Conservation (phyloP, 2,113 vertebrate species). For the Genyomyrus donnyi region DNA sequence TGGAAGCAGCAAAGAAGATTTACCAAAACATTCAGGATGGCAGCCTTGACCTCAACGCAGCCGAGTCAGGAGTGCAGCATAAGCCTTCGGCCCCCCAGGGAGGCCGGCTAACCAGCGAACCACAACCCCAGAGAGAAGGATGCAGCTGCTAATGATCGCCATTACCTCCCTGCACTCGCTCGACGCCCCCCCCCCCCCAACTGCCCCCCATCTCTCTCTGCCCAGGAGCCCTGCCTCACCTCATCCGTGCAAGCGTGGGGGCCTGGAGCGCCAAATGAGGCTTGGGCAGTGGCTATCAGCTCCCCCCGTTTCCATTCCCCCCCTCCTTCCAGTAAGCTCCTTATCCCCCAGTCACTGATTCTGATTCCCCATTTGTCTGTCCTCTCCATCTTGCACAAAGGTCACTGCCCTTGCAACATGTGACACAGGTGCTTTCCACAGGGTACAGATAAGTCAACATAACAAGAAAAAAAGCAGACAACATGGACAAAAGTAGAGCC, state of each 20-base stretch:
- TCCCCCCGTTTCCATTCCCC: constrained; percentile 51
- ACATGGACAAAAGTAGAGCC: background rate
- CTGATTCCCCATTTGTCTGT: constrained; percentile 10
- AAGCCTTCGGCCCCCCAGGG: constrained; percentile 91
- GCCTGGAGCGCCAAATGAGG: constrained; percentile 1
- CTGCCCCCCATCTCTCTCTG: constrained; percentile 14
- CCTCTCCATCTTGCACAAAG: constrained; percentile 10
- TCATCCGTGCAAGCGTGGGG: background rate
- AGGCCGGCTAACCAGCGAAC: constrained; percentile 81
- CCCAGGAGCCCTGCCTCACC: background rate
- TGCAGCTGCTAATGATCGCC: constrained; percentile 88
- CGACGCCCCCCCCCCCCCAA: constrained; percentile 10
- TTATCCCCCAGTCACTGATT: constrained; percentile 14
- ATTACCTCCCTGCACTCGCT: background rate
- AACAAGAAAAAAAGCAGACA: background rate
- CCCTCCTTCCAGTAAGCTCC: background rate
- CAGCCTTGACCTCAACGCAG: constrained; percentile 93
- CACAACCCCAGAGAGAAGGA: constrained; percentile 87
- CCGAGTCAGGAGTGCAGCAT: constrained; percentile 93
- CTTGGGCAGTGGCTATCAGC: constrained; percentile 39
- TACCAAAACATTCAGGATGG: constrained; percentile 99
- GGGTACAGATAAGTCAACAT: background rate
- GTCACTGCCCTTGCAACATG: background rate
- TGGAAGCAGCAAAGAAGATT: constrained; percentile 96
- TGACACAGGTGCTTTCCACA: constrained; percentile 7